Percentiles rank a stretch among this genome's conserved stretches.
Evolutionary conservation across 2,888 invertebrate genomes (phyloP).

Genomic region (Phaedon cochleariae): DNA sequence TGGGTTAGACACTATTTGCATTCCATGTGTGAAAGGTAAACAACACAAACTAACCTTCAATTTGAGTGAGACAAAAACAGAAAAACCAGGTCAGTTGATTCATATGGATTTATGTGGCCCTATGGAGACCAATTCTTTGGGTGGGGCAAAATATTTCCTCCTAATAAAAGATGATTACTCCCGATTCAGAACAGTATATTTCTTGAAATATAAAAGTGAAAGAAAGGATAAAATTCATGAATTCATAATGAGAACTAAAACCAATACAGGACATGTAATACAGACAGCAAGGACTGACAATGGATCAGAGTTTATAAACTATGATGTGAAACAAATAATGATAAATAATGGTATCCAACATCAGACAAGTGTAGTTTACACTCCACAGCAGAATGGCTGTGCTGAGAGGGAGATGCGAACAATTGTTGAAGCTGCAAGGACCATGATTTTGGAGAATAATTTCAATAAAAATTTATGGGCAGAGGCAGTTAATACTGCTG

Average conservation of each 20-base stretch:
- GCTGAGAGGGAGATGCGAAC: slow-evolving; percentile 52
- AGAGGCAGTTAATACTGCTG: slow-evolving; percentile 26
- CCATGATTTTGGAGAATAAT: slow-evolving; percentile 47
- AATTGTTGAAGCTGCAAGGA: slow-evolving; percentile 50
- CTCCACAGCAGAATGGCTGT: slow-evolving; percentile 48
- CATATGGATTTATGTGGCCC: slow-evolving; percentile 30
- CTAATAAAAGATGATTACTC: slow-evolving; percentile 29
- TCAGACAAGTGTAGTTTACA: neutral
- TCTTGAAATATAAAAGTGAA: neutral
- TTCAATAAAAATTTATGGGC: slow-evolving; percentile 49
- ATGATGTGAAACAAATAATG: slow-evolving; percentile 30
- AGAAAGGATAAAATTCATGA: neutral
- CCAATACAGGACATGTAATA: neutral
- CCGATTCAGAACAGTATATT: too few relatives aligned
- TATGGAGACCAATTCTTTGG: slow-evolving; percentile 24
- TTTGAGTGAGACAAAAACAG: slow-evolving; percentile 23
- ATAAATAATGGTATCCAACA: slow-evolving; percentile 30
- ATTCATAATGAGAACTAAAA: slow-evolving; percentile 3
- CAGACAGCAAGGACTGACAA: neutral
- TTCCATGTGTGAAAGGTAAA: slow-evolving; percentile 20
- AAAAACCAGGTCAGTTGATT: slow-evolving; percentile 18
- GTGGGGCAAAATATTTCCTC: slow-evolving; percentile 29
- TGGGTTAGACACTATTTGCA: neutral
- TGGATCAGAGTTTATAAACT: slow-evolving; percentile 14
- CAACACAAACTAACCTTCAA: slow-evolving; percentile 16